Percentiles rank a stretch among this genome's conserved stretches.
Evolutionary conservation across 2,888 invertebrate species (phyloP).

Genomic region (Conistra vaccinii): DNA sequence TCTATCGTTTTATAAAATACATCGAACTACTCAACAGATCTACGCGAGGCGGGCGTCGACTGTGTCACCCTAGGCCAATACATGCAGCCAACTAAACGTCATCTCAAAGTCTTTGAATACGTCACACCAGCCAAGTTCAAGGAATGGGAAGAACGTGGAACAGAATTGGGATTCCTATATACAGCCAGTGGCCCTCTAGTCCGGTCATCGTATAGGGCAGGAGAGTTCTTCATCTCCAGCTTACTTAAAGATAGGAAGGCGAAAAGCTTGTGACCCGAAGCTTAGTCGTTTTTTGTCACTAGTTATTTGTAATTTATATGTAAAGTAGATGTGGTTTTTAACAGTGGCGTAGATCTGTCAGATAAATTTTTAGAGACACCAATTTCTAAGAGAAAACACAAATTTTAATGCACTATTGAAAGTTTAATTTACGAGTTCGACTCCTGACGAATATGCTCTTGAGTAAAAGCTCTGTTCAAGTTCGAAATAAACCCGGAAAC

Average conservation of each 20-base stretch:
- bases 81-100: constrained; percentile 99
- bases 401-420: not conserved
- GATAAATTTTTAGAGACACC: not conserved
- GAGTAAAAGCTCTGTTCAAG: not conserved
- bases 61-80: constrained; percentile 99
- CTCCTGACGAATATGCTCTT: not conserved
- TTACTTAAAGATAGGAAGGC: constrained; percentile 92
- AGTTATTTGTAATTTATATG: not conserved
- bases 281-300: constrained; percentile 1
- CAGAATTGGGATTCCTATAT: constrained; percentile 97
- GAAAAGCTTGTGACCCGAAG: constrained; percentile 78
- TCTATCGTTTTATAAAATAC: not conserved
- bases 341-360: constrained; percentile 5
- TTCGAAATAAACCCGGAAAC: not conserved
- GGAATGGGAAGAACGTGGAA: constrained; percentile 95
- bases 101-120: constrained; percentile 98
- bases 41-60: constrained; percentile 96
- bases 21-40: constrained; percentile 88
- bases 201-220: constrained; percentile 99
- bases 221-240: constrained; percentile 97
- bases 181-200: constrained; percentile 99
- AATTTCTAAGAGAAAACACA: not conserved
- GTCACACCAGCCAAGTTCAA: constrained; percentile 98
- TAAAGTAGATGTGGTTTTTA: constrained; percentile 12
- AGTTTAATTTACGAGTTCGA: not conserved